These are phyloP conservation scores for Periplaneta americana DNA, from an alignment of 1,140 invertebrate genomes.

Conservation along the genomic window DNA sequence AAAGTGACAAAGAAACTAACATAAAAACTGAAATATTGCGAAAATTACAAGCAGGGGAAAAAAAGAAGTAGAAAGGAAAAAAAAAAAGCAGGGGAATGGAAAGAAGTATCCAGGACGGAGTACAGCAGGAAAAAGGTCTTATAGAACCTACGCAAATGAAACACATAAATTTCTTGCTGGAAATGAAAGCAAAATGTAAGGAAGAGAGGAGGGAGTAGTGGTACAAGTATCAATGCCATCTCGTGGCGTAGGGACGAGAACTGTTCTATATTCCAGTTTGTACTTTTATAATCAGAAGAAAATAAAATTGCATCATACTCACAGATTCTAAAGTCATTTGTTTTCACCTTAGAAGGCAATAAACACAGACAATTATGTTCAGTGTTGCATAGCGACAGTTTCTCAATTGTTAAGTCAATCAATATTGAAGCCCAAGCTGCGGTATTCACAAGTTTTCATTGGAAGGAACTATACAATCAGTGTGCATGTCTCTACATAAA, in stretches of 20 bases:
- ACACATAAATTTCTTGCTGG: constrained; percentile 11
- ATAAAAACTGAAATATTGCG: constrained; percentile 15
- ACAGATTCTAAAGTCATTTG: too few species aligned
- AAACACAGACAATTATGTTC: too few species aligned
- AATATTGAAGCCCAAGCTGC: too few species aligned
- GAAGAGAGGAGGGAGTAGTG: not conserved
- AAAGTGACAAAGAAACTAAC: constrained; percentile 16
- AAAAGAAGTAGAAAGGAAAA: not conserved
- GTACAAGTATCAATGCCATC: constrained; percentile 8
- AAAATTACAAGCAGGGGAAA: constrained; percentile 6
- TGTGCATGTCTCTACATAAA: not conserved
- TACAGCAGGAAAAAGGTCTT: not conserved
- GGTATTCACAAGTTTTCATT: not conserved
- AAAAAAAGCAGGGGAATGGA: not conserved
- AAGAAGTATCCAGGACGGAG: not conserved
- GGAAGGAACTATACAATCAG: not conserved
- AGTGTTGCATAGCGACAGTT: too few species aligned
- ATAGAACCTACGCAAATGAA: constrained; percentile 15
- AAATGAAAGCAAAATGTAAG: constrained; percentile 10
- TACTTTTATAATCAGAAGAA: not conserved
- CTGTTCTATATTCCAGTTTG: not conserved
- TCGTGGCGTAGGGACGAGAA: not conserved
- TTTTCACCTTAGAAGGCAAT: too few species aligned
- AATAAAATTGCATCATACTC: too few species aligned
- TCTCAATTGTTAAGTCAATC: too few species aligned